phyloP scores from a whole-genome alignment of 2,888 invertebrate species.

The Isotomurus palustris region DNA sequence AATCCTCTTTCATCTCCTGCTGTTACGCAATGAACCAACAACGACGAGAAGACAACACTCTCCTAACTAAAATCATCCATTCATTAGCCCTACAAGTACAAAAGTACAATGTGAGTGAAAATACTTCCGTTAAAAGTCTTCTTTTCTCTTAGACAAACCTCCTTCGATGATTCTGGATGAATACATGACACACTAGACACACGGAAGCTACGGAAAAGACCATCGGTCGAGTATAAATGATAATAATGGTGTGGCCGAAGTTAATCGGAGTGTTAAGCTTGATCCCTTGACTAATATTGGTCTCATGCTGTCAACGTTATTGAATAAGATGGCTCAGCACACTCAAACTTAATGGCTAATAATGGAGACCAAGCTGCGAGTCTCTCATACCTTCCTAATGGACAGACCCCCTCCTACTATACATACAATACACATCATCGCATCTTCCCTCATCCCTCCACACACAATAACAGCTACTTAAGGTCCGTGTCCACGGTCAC shows the following conservation, averaged over 20 bases:
- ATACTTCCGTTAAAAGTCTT: background rate
- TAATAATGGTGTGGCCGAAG: constrained; percentile 22
- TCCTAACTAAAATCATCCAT: background rate
- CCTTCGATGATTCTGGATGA: background rate
- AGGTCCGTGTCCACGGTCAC: no score
- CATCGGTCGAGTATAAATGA: constrained; percentile 15
- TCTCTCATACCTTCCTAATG: constrained; percentile 20
- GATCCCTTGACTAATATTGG: constrained; percentile 46
- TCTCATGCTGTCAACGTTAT: constrained; percentile 45
- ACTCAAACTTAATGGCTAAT: constrained; percentile 44
- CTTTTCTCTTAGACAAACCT: no score
- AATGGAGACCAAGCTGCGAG: constrained; percentile 44
- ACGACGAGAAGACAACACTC: no score
- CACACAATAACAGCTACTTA: no score
- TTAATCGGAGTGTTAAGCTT: constrained; percentile 45
- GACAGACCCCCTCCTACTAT: constrained; percentile 13
- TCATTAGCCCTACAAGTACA: no score
- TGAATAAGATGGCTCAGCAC: constrained; percentile 40
- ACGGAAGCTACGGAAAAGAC: constrained; percentile 6
- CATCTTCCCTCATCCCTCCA: background rate
- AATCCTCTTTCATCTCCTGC: background rate
- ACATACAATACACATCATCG: constrained; percentile 1
- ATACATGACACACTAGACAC: no score
- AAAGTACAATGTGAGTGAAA: no score
- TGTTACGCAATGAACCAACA: no score